Conservation (phyloP, 2,113 vertebrate genomes). For the Bubo bubo region DNA sequence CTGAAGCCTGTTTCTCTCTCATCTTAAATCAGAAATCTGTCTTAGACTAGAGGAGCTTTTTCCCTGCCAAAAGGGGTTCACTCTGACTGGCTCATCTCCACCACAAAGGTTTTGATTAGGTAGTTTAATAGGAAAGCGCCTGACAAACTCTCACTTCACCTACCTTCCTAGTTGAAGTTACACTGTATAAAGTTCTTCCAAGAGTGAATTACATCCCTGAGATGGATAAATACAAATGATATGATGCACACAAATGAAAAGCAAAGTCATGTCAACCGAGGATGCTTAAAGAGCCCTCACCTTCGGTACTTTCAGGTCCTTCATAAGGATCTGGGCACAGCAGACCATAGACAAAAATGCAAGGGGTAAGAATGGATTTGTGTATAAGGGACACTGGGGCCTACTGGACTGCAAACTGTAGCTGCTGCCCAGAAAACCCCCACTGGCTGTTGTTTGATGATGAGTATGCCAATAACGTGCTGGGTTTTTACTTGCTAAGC, state of each 20-base stretch:
- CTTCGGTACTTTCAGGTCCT: neutral
- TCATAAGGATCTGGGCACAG: accelerated
- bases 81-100: neutral
- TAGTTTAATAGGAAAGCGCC: neutral
- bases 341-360: neutral
- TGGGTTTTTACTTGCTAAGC: neutral
- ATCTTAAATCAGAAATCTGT: neutral
- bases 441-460: neutral
- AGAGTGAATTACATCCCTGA: neutral
- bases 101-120: neutral
- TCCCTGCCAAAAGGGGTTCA: neutral
- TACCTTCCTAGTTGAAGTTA: neutral
- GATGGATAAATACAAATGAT: neutral
- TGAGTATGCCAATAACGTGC: neutral
- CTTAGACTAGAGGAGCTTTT: neutral
- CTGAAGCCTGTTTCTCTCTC: neutral
- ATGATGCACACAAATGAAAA: neutral
- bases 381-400: neutral
- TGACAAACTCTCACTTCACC: neutral
- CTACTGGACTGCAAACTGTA: neutral
- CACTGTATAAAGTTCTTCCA: neutral
- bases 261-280: neutral
- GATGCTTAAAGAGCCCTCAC: neutral
- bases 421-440: neutral
- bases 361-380: neutral